Evolutionary conservation across 2,797 vertebrate genomes (phyloP).

Genomic region (Tamandua tetradactyla): DNA sequence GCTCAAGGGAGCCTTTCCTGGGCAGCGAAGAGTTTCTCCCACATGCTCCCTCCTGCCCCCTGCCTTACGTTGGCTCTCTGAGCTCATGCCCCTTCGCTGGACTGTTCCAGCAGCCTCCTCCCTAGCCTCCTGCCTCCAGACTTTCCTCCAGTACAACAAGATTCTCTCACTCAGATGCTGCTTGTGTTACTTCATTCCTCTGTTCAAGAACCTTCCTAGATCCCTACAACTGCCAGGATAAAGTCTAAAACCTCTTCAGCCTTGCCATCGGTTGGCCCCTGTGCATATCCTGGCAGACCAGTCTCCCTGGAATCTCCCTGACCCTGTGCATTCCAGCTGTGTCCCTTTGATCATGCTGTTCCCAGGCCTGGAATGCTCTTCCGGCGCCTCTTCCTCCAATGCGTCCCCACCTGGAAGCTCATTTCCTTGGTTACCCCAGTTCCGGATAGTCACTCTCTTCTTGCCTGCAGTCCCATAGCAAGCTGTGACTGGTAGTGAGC

Average conservation of each 20-base stretch:
- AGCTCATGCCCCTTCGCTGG: background rate
- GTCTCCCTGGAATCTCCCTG: background rate
- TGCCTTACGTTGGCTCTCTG: fast-evolving
- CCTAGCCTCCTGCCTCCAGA: background rate
- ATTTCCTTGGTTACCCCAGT: background rate
- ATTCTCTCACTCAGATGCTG: background rate
- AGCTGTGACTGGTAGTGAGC: background rate
- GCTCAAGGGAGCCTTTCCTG: background rate
- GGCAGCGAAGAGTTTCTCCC: background rate
- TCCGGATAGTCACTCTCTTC: background rate
- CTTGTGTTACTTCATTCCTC: background rate
- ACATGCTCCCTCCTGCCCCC: too few species aligned
- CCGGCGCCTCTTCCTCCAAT: background rate
- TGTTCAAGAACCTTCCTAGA: background rate
- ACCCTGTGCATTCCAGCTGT: background rate
- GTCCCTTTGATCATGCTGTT: background rate
- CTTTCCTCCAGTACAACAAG: background rate
- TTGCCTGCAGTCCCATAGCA: background rate
- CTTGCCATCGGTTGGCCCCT: background rate
- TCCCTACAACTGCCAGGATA: background rate
- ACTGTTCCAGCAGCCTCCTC: background rate
- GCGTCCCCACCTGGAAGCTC: background rate
- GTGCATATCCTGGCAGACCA: background rate
- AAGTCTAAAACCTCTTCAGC: background rate
- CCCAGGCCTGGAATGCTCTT: background rate